Evolutionary conservation across 2,113 vertebrate species (phyloP), one percentile per base, ranked within the genome.

Genomic region (Prunella fulvescens): DNA sequence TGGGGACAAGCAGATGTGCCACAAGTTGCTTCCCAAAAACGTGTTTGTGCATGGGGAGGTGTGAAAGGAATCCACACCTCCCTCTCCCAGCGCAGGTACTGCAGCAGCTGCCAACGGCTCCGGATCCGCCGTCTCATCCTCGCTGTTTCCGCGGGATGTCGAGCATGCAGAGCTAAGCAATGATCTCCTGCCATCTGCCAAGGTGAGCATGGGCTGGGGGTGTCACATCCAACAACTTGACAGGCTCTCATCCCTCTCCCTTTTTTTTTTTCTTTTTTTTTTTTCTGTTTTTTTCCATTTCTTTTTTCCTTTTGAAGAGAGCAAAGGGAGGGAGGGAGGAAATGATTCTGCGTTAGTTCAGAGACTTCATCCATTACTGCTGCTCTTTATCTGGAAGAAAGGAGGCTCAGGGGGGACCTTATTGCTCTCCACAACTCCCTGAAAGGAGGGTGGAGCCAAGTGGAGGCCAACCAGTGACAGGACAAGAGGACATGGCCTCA

Each of bases 161-260:
- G 96, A 91, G 95, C 96, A 96, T 96, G 95, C 95, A 94, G 97
- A 1, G 93, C 92, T 96, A 96, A 96, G 93, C 86, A 89, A 53
- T 45, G 95, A 53, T 69, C 86, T 77, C 71, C 77, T 95, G 92
- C 97, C 97, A 96, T 97, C 97, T 97, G 97, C 95, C 84, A 45
- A 93, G 78, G 88, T 69, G 92, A 96, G 40, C 61, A 4, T 57
- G 94, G 92, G 60, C 3, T 71, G 85, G 71, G 80, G 95, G 87
- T 88, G 79, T 96, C 69, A 50, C 67, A 93, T 54, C 86, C 25
- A 65, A 17, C 58, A 31, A 88, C 80, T 5, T 70, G 76, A 84
- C 81, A 89, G 45, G 33, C 20, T 72, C 70, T 86, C 62, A 56
- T 37, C 53, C 50, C 65, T 71, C 65, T 42, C 44, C 25, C 6